Evolutionary conservation across 2,888 invertebrate species (phyloP).

Genomic region (Dinocampus coccinellae): DNA sequence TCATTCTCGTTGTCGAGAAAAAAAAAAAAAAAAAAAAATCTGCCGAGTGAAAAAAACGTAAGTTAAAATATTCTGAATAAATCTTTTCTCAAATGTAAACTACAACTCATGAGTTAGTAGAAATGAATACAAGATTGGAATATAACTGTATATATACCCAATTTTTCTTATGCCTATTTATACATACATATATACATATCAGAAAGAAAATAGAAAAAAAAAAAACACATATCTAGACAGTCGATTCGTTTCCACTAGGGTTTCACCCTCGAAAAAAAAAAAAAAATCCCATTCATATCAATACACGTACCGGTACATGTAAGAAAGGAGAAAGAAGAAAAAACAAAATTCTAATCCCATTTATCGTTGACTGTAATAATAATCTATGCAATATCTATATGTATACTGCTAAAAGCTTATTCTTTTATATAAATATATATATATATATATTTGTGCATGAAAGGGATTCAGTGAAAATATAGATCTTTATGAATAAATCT

Average conservation of each 20-base stretch:
- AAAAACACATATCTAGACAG: background rate
- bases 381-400: background rate
- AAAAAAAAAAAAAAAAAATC: background rate
- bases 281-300: background rate
- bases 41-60: background rate
- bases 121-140: background rate
- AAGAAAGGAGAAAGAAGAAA: too few species aligned
- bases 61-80: conserved; percentile 3
- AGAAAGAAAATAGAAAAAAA: background rate
- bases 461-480: background rate
- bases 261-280: background rate
- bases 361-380: background rate
- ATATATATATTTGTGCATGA: background rate
- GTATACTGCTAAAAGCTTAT: background rate
- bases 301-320: background rate
- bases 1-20: background rate
- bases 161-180: background rate
- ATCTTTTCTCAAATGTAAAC: background rate
- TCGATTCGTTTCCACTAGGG: background rate
- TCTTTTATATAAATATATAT: background rate
- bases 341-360: background rate
- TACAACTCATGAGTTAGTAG: conserved; percentile 2
- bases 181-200: background rate
- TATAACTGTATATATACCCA: background rate
- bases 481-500: background rate